Conservation (phyloP, 2,888 invertebrate genomes). For the Caenorhabditis sp. region DNA sequence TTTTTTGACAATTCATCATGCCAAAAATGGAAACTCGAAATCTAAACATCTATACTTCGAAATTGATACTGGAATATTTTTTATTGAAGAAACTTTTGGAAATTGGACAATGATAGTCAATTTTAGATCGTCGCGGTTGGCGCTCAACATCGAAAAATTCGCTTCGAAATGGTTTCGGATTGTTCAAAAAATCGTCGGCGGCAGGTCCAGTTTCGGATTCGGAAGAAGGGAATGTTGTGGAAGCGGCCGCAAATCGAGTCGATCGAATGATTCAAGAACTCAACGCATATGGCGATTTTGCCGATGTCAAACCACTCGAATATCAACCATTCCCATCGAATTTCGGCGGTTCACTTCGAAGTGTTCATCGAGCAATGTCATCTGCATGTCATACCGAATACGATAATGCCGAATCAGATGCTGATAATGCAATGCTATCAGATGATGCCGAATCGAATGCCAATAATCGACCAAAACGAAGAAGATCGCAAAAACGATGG, state of each 20-base stretch:
- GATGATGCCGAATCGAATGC: slow-evolving; percentile 43
- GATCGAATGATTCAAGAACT: slow-evolving; percentile 66
- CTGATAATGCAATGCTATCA: slow-evolving; percentile 36
- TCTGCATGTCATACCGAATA: slow-evolving; percentile 69
- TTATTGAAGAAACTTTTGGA: no score
- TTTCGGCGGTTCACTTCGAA: slow-evolving; percentile 41
- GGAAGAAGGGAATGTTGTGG: slow-evolving; percentile 45
- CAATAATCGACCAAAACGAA: not conserved
- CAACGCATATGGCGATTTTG: slow-evolving; percentile 52
- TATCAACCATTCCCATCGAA: slow-evolving; percentile 54
- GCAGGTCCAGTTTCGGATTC: slow-evolving; percentile 8
- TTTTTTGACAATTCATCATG: no score
- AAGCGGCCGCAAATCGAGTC: slow-evolving; percentile 64
- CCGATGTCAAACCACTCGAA: slow-evolving; percentile 49
- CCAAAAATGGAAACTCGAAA: no score
- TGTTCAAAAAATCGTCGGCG: slow-evolving; percentile 14
- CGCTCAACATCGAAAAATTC: slow-evolving; percentile 38
- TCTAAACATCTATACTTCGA: no score
- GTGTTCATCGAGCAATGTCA: slow-evolving; percentile 49
- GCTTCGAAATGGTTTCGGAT: slow-evolving; percentile 38
- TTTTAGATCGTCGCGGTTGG: slow-evolving; percentile 36
- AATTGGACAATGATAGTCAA: no score
- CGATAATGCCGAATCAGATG: slow-evolving; percentile 65
- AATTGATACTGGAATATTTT: no score
- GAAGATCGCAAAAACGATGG: slow-evolving; percentile 13